Conservation (phyloP, 2,888 invertebrate genomes). For the Auanema freiburgensis region DNA sequence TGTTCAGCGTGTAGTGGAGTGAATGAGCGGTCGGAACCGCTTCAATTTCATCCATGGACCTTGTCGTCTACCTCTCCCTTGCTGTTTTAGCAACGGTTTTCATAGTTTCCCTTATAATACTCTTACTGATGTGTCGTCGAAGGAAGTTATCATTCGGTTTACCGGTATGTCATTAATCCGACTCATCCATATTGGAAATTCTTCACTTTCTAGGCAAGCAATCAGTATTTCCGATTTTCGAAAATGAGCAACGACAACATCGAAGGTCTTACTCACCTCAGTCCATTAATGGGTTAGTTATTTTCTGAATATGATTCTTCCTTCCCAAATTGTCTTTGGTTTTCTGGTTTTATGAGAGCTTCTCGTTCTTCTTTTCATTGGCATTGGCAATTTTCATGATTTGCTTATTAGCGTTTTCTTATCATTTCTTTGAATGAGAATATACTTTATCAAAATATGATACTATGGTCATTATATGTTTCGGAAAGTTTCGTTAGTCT, state of each 20-base stretch:
- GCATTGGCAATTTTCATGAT: too few relatives aligned
- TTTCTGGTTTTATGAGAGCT: neutral
- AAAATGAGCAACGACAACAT: conserved; percentile 48
- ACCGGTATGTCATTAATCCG: neutral
- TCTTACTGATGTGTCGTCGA: conserved; percentile 68
- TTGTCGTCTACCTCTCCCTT: conserved; percentile 74
- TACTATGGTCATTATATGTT: too few relatives aligned
- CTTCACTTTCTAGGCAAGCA: conserved; percentile 9
- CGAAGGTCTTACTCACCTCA: conserved; percentile 54
- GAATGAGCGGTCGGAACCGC: conserved; percentile 19
- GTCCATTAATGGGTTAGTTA: conserved; percentile 52
- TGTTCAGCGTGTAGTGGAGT: conserved; percentile 10
- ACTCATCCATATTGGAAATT: neutral
- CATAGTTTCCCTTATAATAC: conserved; percentile 73
- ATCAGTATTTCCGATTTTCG: conserved; percentile 37
- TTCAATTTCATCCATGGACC: conserved; percentile 70
- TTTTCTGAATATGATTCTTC: neutral
- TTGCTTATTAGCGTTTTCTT: too few relatives aligned
- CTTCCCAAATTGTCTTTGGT: neutral
- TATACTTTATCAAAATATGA: conserved; percentile 3
- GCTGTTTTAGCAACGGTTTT: conserved; percentile 74
- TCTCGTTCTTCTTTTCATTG: neutral
- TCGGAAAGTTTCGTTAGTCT: too few relatives aligned
- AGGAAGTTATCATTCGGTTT: conserved; percentile 11
- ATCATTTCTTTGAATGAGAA: too few relatives aligned